phyloP scores from a whole-genome alignment of 2,113 vertebrate species.

The Crotalus tigris region DNA sequence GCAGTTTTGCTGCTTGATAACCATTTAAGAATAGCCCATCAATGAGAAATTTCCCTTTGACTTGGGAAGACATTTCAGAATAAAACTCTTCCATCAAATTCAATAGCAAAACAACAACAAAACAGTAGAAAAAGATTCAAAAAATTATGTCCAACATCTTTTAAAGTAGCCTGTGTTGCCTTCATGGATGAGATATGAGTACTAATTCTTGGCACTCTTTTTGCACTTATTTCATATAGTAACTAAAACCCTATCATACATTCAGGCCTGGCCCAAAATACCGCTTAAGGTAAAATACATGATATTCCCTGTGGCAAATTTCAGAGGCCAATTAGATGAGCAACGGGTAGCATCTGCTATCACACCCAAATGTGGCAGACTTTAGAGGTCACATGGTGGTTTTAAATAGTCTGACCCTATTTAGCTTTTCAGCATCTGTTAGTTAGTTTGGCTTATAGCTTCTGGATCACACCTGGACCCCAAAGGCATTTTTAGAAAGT shows the following conservation, averaged over 20 bases:
- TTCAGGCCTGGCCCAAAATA: not conserved
- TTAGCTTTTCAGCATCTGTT: not conserved
- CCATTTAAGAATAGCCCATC: not conserved
- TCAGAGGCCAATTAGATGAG: not conserved
- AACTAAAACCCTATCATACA: not conserved
- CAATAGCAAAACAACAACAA: not conserved
- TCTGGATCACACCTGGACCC: not conserved
- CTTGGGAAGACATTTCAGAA: not conserved
- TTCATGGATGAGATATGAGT: not conserved
- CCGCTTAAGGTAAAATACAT: not conserved
- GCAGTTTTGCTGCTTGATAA: not conserved
- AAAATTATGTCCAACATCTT: accelerated
- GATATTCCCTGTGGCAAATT: not conserved
- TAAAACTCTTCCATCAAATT: not conserved
- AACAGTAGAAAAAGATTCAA: not conserved
- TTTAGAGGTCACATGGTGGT: not conserved
- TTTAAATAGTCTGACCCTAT: not conserved
- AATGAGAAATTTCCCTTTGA: not conserved
- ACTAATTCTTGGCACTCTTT: not conserved
- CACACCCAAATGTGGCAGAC: not conserved
- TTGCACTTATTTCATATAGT: not conserved
- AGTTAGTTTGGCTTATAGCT: not conserved
- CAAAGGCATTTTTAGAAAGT: not conserved
- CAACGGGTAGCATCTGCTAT: not conserved
- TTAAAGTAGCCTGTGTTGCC: accelerated